phyloP scores from a whole-genome alignment of 2,797 vertebrate species.

The Anas bernieri region DNA sequence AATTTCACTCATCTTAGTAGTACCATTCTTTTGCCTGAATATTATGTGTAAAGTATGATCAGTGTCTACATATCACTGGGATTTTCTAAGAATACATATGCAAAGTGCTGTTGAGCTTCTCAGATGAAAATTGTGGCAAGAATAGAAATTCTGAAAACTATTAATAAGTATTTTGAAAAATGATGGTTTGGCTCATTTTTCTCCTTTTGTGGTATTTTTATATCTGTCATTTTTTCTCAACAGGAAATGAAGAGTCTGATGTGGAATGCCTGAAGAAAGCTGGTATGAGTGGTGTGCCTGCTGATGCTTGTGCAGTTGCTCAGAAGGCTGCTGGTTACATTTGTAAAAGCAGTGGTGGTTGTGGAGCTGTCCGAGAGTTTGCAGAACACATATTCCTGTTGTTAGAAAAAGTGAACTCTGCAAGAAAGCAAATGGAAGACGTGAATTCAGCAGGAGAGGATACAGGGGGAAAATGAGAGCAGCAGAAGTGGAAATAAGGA shows the following conservation, averaged over 20 bases:
- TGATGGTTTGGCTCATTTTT: background rate
- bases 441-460: background rate
- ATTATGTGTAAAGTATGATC: background rate
- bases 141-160: background rate
- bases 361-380: constrained; percentile 88
- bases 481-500: constrained; percentile 22
- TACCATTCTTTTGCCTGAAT: background rate
- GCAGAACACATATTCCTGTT: constrained; percentile 87
- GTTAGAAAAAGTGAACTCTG: constrained; percentile 82
- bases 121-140: background rate
- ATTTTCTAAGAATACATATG: background rate
- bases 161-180: rapidly evolving
- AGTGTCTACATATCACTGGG: background rate
- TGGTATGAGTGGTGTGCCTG: constrained; percentile 86
- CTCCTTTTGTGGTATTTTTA: background rate
- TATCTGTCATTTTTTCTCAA: background rate
- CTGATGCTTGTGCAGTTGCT: constrained; percentile 78
- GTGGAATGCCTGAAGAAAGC: constrained; percentile 85
- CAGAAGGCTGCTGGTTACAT: constrained; percentile 85
- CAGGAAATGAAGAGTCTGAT: constrained; percentile 86
- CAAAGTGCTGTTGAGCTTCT: background rate
- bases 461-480: background rate
- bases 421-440: constrained; percentile 68
- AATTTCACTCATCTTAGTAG: background rate
- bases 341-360: constrained; percentile 81